Evolutionary conservation across 2,113 vertebrate species (phyloP), one percentile per base, ranked within the genome.

Genomic region (Epinephelus cyanopodus): DNA sequence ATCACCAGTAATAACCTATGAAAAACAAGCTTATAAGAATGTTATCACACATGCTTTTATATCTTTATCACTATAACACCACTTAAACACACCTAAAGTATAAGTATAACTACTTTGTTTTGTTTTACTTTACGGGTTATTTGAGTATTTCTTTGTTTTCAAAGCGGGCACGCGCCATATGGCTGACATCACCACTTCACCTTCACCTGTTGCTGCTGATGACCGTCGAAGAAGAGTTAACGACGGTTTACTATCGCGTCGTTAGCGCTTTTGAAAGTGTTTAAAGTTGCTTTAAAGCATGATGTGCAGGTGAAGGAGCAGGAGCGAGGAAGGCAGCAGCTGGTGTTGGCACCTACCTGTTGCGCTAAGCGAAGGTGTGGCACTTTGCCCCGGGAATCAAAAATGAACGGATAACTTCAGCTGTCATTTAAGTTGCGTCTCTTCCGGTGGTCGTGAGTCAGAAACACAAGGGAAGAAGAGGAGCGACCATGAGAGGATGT

Each of bases 321-420:
- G 0, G 0, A 71, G 50, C 11, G n/a, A n/a, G n/a, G n/a, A n/a
- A n/a, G n/a, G 0, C 2, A 17, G 0, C 0, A 71, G 50, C 11
- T 3, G 48, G 23, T 13, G 23, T 84, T 81, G 69, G 0, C 1
- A 53, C 92, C 66, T 94, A 96, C 95, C 95, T 96, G 95, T 92
- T 69, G 87, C 74, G 82, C 89, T 88, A 85, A 77, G 69, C 76
- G 88, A 94, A 95, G 94, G 94, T 95, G 95, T 94, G 95, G 93
- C 93, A 89, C 89, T 89, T 91, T 85, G 92, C 93, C 93, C 62
- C 54, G 85, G 92, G 92, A 95, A 85, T 93, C 89, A 92, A 52
- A 92, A 91, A 93, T 79, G 79, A 82, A 78, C 81, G 33, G 83
- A 85, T 48, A 88, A 87, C 86, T 84, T 81, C 89, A 74, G 79